Evolutionary conservation across 1,140 invertebrate genomes (phyloP).

Genomic region (Gryllus bimaculatus): DNA sequence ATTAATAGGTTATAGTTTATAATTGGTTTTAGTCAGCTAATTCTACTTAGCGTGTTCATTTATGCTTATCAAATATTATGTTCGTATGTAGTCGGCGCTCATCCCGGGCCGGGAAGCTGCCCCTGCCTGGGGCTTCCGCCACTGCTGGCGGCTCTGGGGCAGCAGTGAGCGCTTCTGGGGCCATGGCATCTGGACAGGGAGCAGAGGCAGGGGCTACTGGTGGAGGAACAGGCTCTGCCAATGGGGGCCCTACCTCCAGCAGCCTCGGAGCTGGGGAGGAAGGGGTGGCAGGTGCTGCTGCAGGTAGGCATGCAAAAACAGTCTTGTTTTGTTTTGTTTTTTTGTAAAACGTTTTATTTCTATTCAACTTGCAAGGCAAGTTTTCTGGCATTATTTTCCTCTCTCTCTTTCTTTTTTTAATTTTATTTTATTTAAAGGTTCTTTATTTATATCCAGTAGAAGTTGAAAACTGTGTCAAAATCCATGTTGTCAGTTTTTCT

Average conservation of each 20-base stretch:
- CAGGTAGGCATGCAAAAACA: too few relatives aligned
- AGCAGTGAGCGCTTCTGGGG: slow-evolving; percentile 32
- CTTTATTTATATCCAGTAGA: too few relatives aligned
- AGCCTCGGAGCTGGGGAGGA: neutral
- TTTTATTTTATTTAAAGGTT: too few relatives aligned
- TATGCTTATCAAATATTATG: slow-evolving; percentile 9
- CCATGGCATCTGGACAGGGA: slow-evolving; percentile 31
- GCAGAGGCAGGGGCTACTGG: slow-evolving; percentile 19
- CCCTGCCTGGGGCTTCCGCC: slow-evolving; percentile 27
- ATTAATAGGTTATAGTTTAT: too few relatives aligned
- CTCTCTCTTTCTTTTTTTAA: too few relatives aligned
- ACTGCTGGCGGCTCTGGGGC: slow-evolving; percentile 26
- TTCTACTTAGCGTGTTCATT: neutral
- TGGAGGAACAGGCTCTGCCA: slow-evolving; percentile 15
- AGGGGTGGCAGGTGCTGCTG: neutral
- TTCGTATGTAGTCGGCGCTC: slow-evolving; percentile 45
- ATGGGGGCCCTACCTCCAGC: slow-evolving; percentile 11
- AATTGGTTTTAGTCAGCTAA: too few relatives aligned
- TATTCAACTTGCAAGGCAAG: too few relatives aligned
- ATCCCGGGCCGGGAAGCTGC: slow-evolving; percentile 44
- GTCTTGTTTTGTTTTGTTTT: too few relatives aligned
- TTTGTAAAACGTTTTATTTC: too few relatives aligned
- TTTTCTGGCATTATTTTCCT: too few relatives aligned
- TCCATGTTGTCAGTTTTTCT: too few relatives aligned
- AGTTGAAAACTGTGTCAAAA: too few relatives aligned